Evolutionary conservation across 1,140 invertebrate species (phyloP), one percentile per base, ranked within the genome.

Genomic region (Tyrophagus putrescentiae): DNA sequence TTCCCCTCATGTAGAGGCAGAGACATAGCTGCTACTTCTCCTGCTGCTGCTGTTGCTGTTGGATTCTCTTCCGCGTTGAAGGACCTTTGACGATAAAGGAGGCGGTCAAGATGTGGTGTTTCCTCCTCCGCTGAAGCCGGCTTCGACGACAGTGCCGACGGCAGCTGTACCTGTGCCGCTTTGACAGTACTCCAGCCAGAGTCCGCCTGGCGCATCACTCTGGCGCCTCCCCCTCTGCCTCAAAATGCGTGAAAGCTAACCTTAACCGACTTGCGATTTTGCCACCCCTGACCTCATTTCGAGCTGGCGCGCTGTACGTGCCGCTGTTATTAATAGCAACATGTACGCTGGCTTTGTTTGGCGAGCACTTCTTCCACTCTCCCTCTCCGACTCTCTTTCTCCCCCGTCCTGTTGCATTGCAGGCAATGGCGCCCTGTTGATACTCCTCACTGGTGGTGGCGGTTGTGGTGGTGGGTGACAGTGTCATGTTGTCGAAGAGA

Each of bases 201-300:
- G n/a, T n/a, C n/a, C n/a, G n/a, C n/a, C n/a, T n/a, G n/a, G n/a
- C 36, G 36, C 21, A 39, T 13, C 36, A 39, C 36, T 39, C 13
- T 39, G 13, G 36, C 36, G 36, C 36, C 36, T 13, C 36, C 36
- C 13, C 13, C 36, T 1, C 21, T 3, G 16, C 31, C 45, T 31
- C 21, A 34, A 11, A 13, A 18, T 54, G 52, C 13, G 27, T 54
- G 27, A 27, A 54, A 31, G 25, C n/a, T 31, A 31, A 54, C 52
- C 52, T 54, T 54, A 54, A 54, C 52, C 52, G 52, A 54, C 52
- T 54, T 27, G 27, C 52, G 52, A 54, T n/a, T 54, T 54, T 54
- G 13, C 52, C 52, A 27, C 52, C 52, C 52, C 13, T 54, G 52
- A 54, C 52, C 52, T 54, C 52, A 54, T 54, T 54, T 31, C 25